Percentiles rank a stretch among this genome's conserved stretches.
These are phyloP conservation scores for Hippocampus zosterae DNA, from an alignment of 2,113 vertebrate species.

Conservation along the genomic window DNA sequence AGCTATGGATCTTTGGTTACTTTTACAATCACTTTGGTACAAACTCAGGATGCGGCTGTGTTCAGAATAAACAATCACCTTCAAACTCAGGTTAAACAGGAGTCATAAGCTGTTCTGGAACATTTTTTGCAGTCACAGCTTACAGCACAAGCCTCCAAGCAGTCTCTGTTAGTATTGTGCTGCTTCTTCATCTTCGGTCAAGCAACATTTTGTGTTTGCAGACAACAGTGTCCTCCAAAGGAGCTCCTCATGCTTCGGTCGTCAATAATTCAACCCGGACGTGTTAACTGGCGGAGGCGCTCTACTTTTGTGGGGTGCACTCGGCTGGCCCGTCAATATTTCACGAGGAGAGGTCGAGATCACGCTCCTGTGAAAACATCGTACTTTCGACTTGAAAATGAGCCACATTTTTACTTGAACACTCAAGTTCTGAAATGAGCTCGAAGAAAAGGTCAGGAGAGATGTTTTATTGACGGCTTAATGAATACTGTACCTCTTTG, in stretches of 20 bases:
- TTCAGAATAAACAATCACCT: background rate
- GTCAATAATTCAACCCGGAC: slow-evolving; percentile 1
- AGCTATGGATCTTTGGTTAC: too few relatives aligned
- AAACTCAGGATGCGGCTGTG: too few relatives aligned
- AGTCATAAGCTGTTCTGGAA: background rate
- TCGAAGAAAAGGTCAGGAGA: background rate
- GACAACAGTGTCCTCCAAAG: background rate
- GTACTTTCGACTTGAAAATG: slow-evolving; percentile 13
- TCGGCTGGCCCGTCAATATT: slow-evolving; percentile 45
- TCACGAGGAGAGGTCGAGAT: slow-evolving; percentile 31
- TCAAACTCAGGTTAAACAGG: background rate
- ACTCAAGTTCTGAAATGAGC: background rate
- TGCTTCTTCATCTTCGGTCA: background rate
- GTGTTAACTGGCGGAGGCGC: slow-evolving; percentile 40
- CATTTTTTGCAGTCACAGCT: background rate
- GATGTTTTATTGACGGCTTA: background rate
- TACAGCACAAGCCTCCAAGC: background rate
- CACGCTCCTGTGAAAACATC: background rate
- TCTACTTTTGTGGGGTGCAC: slow-evolving; percentile 18
- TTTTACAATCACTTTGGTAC: too few relatives aligned
- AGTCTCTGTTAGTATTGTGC: background rate
- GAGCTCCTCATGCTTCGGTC: background rate
- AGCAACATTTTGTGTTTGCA: background rate
- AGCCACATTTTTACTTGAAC: background rate
- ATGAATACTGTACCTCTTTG: background rate